Percentiles rank a stretch among this genome's conserved stretches.
phyloP scores from a whole-genome alignment of 2,797 vertebrate species.

The Betta splendens region DNA sequence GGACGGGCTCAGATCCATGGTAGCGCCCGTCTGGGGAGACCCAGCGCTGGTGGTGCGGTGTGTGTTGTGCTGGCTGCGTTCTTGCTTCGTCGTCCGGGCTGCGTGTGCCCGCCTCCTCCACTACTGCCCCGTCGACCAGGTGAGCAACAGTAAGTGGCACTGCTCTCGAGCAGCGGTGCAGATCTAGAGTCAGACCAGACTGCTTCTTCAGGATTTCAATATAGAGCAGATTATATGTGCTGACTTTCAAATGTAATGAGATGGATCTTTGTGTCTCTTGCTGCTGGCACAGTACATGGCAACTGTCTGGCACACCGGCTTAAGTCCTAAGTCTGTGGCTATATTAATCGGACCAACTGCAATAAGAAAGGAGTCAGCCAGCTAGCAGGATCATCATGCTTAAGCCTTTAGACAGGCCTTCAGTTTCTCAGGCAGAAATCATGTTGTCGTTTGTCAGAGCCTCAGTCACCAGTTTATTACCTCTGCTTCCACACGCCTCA shows the following conservation, averaged over 20 bases:
- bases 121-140: conserved; percentile 61
- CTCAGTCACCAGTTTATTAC: too few relatives aligned
- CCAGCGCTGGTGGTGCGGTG: conserved; percentile 33
- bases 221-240: conserved; percentile 22
- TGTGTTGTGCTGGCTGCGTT: conserved; percentile 48
- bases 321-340: background rate
- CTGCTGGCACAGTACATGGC: background rate
- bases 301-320: background rate
- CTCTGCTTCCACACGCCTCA: background rate
- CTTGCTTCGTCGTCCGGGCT: conserved; percentile 37
- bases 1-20: conserved; percentile 19
- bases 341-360: conserved; percentile 19
- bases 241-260: conserved; percentile 16
- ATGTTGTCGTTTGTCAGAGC: background rate
- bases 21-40: conserved; percentile 7
- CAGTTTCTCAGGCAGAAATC: background rate
- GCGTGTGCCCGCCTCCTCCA: conserved; percentile 49
- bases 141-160: conserved; percentile 35
- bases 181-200: background rate
- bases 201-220: background rate
- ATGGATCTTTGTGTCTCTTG: background rate
- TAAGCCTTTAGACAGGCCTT: conserved; percentile 8
- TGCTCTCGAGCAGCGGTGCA: background rate
- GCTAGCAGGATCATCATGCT: conserved; percentile 5
- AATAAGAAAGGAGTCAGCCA: conserved; percentile 39